Percentiles rank a stretch among this genome's conserved stretches.
These are phyloP conservation scores for Sclerurus mexicanus DNA, from an alignment of 2,113 vertebrate species.

Conservation along the genomic window DNA sequence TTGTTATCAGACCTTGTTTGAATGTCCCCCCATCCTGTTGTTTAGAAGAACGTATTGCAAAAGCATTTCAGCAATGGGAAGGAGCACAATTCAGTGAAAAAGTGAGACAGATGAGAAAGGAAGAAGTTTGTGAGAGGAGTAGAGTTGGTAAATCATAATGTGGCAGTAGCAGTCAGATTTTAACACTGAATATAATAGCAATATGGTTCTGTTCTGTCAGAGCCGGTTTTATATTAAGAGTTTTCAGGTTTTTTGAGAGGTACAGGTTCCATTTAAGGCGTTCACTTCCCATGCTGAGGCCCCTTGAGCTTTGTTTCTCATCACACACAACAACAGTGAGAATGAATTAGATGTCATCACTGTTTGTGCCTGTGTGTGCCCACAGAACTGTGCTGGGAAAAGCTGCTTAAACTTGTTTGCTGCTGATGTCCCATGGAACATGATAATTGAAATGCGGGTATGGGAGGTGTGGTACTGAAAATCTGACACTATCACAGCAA, in stretches of 20 bases:
- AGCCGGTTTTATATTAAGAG: neutral
- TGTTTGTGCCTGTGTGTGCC: neutral
- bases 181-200: slow-evolving; percentile 33
- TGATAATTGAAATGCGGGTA: neutral
- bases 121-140: neutral
- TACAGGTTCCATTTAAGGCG: neutral
- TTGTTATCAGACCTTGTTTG: neutral
- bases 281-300: neutral
- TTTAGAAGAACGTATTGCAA: neutral
- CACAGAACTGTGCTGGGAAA: neutral
- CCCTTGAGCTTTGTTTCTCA: neutral
- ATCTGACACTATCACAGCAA: neutral
- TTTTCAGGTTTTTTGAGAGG: neutral
- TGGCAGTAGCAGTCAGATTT: slow-evolving; percentile 13
- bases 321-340: neutral
- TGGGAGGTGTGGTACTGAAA: neutral
- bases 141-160: neutral
- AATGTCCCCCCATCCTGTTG: neutral
- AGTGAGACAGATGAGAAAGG: neutral
- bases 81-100: neutral
- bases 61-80: neutral
- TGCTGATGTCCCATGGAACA: neutral
- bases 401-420: slow-evolving; percentile 23
- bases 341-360: neutral
- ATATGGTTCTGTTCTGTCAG: neutral